Percentiles rank a stretch among this genome's conserved stretches.
Evolutionary conservation across 1,140 invertebrate genomes (phyloP).

Genomic region (Brevipalpus yothersi): DNA sequence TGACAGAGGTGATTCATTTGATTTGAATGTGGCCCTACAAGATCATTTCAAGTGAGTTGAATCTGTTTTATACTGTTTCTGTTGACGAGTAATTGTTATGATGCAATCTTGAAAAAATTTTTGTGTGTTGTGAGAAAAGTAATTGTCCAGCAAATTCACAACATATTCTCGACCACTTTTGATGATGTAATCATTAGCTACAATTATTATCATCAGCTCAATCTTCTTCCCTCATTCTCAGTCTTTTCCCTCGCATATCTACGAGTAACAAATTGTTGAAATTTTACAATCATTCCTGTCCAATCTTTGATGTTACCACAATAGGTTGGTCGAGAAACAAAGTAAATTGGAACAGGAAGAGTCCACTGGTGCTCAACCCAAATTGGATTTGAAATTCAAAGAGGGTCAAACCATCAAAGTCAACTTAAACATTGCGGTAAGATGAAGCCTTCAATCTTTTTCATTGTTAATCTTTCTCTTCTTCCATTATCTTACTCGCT

Average conservation of each 20-base stretch:
- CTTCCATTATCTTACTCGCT: neutral
- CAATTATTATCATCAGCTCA: neutral
- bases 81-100: neutral
- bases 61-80: neutral
- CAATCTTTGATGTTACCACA: neutral
- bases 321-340: conserved; percentile 33
- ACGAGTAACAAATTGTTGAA: neutral
- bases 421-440: conserved; percentile 87
- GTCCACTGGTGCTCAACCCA: conserved; percentile 38
- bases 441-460: conserved; percentile 12
- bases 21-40: conserved; percentile 23
- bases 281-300: neutral
- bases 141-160: neutral
- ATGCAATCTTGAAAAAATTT: neutral
- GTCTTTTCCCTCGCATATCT: neutral
- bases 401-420: conserved; percentile 97
- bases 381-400: conserved; percentile 86
- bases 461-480: conserved; percentile 7
- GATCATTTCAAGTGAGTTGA: neutral
- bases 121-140: neutral
- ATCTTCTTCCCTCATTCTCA: neutral
- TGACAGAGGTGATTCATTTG: conserved; percentile 89
- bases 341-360: conserved; percentile 32
- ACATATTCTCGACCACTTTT: neutral
- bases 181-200: neutral